Base-by-base conservation (phyloP, 1,140 invertebrate species). In the Heliconius eleuchia region DNA sequence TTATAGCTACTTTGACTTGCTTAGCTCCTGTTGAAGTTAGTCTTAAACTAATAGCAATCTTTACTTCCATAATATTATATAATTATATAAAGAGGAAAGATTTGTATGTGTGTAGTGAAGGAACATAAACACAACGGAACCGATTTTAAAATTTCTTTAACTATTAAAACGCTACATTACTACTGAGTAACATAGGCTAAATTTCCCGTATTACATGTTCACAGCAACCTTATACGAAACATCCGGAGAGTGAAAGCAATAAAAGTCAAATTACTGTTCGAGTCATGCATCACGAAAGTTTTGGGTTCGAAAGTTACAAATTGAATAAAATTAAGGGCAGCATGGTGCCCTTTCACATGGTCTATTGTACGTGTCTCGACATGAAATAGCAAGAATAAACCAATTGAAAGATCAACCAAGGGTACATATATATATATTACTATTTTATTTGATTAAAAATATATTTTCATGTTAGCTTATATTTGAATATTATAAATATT, bases 241-340 rank as follows among this genome's bases (percentile, higher is more conserved):
- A 88, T 87, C 84, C 83, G 77, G 74, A 79, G 80, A 87, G 87
- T 85, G 84, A 89, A 91, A 90, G 88, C 89, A 89, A 92, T 93
- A 93, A 91, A 93, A 92, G 86, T 92, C 88, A 88, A 92, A 91
- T 93, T 93, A 90, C 86, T 87, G 89, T 89, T 88, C 86, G 88
- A 90, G 84, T 89, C 88, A 89, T 92, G 85, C 87, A 90, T 93
- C 89, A 91, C 86, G 83, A 87, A 92, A 91, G 90, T 91, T 92
- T 92, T 87, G 91, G 91, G 91, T 89, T 87, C 81, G 85, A 86
- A 89, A 91, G 89, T 91, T 92, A 85, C 90, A 91, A 91, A 92
- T 91, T 91, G 91, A 92, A 92, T 92, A 90, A 91, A 92, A 91
- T 91, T 90, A 91, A 88, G 89, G 87, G 80, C 82, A 72, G 74